Evolutionary conservation across 1,140 invertebrate genomes (phyloP).

Genomic region (Hydropsyche tenuis): DNA sequence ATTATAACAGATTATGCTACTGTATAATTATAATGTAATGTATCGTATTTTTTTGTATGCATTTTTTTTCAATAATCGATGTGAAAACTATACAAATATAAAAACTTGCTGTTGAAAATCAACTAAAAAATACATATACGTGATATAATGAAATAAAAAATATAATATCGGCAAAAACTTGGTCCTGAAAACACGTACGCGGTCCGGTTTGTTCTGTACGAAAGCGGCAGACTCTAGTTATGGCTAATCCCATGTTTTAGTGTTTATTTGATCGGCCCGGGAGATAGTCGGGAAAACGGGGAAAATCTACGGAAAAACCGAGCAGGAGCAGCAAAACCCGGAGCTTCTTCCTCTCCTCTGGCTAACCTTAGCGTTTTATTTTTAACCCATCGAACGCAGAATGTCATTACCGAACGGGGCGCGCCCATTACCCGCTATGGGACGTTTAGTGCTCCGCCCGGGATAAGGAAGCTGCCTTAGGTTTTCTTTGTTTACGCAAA

Average conservation of each 20-base stretch:
- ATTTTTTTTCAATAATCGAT: no score
- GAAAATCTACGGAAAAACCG: background rate
- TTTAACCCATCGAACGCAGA: constrained; percentile 34
- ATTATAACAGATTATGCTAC: no score
- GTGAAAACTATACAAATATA: no score
- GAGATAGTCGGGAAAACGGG: constrained; percentile 24
- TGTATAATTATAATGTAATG: no score
- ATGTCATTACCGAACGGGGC: constrained; percentile 36
- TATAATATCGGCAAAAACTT: no score
- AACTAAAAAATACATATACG: no score
- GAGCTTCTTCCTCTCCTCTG: no score
- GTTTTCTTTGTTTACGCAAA: constrained; percentile 35
- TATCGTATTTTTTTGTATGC: no score
- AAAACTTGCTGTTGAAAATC: no score
- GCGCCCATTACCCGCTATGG: constrained; percentile 38
- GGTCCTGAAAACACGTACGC: no score
- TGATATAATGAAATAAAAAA: no score
- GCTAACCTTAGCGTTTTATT: constrained; percentile 35
- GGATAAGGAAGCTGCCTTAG: constrained; percentile 29
- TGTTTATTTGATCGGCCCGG: constrained; percentile 42
- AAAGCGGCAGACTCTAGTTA: constrained; percentile 30
- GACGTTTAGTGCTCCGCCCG: constrained; percentile 27
- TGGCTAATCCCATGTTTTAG: constrained; percentile 43
- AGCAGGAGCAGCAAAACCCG: background rate
- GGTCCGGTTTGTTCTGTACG: background rate